A percentile compares a stretch with the other conserved stretches of the same genome.
Conservation (phyloP, 2,888 invertebrate species). For the Ectemnius cavifrons region DNA sequence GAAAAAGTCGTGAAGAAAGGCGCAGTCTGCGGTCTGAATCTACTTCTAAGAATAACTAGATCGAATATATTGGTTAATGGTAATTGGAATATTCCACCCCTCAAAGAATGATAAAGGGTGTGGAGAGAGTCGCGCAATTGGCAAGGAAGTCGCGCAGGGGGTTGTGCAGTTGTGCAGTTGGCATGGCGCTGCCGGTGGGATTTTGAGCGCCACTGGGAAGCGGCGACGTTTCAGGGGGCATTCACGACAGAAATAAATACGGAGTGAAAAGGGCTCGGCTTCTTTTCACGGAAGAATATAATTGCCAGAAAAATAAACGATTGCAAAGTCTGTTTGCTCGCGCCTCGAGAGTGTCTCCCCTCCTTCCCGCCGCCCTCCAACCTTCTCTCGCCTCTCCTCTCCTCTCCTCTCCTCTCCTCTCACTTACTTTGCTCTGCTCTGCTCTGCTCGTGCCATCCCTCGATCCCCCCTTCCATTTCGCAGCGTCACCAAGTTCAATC, state of each 20-base stretch:
- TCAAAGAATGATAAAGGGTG: no score
- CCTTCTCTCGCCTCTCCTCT: constrained; percentile 24
- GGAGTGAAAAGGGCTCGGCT: constrained; percentile 69
- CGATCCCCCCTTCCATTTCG: constrained; percentile 16
- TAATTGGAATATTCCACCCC: no score
- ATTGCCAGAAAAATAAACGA: constrained; percentile 77
- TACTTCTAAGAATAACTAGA: no score
- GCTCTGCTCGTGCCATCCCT: constrained; percentile 21
- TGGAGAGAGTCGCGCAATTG: no score
- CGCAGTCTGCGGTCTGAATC: no score
- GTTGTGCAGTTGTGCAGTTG: no score
- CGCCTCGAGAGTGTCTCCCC: constrained; percentile 50
- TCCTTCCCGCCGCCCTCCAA: constrained; percentile 17
- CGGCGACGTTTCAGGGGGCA: constrained; percentile 63
- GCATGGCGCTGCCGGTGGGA: no score
- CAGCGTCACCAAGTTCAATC: constrained; percentile 24
- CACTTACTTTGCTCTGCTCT: constrained; percentile 15
- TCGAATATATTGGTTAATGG: no score
- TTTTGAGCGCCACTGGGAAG: constrained; percentile 57
- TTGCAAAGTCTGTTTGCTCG: constrained; percentile 72
- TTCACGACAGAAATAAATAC: constrained; percentile 73
- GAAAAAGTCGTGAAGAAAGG: no score
- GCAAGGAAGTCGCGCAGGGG: no score
- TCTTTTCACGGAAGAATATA: constrained; percentile 75
- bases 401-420: constrained; percentile 29